Evolutionary conservation across 2,888 invertebrate species (phyloP).

Genomic region (Drosophila nr. perissopoda): DNA sequence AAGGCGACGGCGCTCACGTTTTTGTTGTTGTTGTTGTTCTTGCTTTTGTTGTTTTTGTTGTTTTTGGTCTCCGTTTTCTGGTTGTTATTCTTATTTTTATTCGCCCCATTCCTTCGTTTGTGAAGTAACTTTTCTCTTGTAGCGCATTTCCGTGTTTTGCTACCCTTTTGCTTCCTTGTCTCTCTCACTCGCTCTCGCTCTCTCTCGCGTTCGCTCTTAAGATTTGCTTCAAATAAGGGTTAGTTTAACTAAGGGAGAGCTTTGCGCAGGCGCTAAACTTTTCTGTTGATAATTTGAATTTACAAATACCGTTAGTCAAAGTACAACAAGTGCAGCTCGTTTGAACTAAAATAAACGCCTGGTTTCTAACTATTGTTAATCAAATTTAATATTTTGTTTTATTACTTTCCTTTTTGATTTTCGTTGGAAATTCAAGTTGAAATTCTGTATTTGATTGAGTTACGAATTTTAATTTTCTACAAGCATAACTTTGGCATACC

Average conservation of each 20-base stretch:
- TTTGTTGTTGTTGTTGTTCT: slow-evolving; percentile 10
- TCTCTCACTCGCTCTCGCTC: slow-evolving; percentile 13
- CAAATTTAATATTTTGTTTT: not conserved
- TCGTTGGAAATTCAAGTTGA: not conserved
- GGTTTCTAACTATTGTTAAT: not conserved
- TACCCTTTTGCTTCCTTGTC: slow-evolving; percentile 73
- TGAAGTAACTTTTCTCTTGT: slow-evolving; percentile 69
- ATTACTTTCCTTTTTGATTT: not conserved
- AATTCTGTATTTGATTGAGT: not conserved
- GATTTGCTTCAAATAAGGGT: slow-evolving; percentile 28
- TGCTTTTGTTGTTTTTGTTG: slow-evolving; percentile 22
- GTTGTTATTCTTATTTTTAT: slow-evolving; percentile 35
- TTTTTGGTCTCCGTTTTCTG: slow-evolving; percentile 51
- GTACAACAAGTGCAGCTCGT: slow-evolving; percentile 24
- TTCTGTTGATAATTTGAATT: slow-evolving; percentile 34
- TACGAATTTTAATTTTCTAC: not conserved
- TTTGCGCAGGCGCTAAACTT: slow-evolving; percentile 44
- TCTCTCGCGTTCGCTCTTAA: slow-evolving; percentile 5
- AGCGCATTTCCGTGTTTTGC: slow-evolving; percentile 77
- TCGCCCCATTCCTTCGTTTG: slow-evolving; percentile 25
- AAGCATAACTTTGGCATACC: not conserved
- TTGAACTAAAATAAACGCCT: not conserved
- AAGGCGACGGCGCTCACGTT: slow-evolving; percentile 21
- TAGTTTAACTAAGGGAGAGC: slow-evolving; percentile 14
- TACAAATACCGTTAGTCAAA: slow-evolving; percentile 36